A percentile compares a stretch with the other conserved stretches of the same genome.
These are phyloP conservation scores for Gobio occitaniae DNA, from an alignment of 2,797 vertebrate species.

Conservation along the genomic window DNA sequence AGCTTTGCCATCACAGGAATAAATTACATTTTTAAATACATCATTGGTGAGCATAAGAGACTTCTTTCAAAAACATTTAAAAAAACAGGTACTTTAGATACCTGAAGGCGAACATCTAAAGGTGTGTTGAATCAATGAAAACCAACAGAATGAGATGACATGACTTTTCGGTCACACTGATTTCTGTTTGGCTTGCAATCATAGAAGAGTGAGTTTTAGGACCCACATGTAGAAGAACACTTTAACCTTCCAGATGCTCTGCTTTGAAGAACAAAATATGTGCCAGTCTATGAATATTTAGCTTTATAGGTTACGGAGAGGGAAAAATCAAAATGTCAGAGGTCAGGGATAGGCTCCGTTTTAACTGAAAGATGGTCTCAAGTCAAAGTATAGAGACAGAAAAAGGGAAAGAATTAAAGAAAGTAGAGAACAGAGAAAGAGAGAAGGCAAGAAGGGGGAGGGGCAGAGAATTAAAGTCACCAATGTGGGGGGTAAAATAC, in stretches of 20 bases:
- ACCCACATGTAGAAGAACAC: not conserved
- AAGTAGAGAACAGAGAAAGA: slow-evolving; percentile 50
- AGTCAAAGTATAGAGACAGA: not conserved
- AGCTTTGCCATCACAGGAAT: not conserved
- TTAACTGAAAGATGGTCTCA: slow-evolving; percentile 6
- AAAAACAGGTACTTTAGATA: not conserved
- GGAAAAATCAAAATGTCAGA: slow-evolving; percentile 21
- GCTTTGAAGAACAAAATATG: not conserved
- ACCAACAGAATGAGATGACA: not conserved
- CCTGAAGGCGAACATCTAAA: not conserved
- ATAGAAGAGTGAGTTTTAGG: not conserved
- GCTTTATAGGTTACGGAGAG: not conserved
- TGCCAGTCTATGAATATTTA: not conserved
- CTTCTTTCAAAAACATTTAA: not conserved
- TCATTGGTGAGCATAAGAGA: not conserved
- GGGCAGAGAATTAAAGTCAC: slow-evolving; percentile 80
- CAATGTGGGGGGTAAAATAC: slow-evolving; percentile 82
- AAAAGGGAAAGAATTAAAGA: slow-evolving; percentile 63
- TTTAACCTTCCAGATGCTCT: not conserved
- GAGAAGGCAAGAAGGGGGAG: slow-evolving; percentile 59
- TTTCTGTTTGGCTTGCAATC: not conserved
- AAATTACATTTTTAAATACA: not conserved
- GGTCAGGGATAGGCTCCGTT: not conserved
- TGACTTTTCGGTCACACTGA: not conserved
- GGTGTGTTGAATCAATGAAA: not conserved